Evolutionary conservation across 1,140 invertebrate genomes (phyloP), one percentile per base, ranked within the genome.

Genomic region (Adelges cooleyi): DNA sequence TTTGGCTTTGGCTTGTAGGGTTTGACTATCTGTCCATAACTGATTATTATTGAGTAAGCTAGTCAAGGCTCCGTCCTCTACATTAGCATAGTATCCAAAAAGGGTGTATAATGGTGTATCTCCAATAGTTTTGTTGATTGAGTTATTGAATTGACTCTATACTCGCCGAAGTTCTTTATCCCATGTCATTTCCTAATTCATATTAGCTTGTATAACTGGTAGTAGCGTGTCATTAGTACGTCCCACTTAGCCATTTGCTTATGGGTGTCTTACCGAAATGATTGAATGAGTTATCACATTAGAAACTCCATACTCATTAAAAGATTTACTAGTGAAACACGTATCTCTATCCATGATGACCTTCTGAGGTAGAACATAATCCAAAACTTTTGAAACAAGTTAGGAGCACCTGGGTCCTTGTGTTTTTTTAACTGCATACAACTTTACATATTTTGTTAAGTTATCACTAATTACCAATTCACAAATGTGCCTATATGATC

Each of bases 231-330:
- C 15, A 52, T 66, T 66, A 3, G 52, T 20, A 3, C 65, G 17
- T 33, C 52, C 65, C 1, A 33, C 46, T 18, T 66, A 49, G 4
- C 65, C 65, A 15, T 66, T 66, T 8, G 65, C 20, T 17, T 49
- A 6, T 9, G 49, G 65, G n/a, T 66, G 49, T 9, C 36, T 9
- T 2, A 66, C 65, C 0, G 38, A 20, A n/a, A 23, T 49, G 1
- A 48, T 11, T 2, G 17, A n/a, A 27, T 48, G 48, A 25, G 4
- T 9, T 2, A 66, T 42, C 1, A 48, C 49, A 6, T 13, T 25
- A 6, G 25, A 0, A 1, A 10, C 9, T 5, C 51, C 44, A 18
- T 29, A 66, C 11, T 44, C 27, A 1, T 9, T 3, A 15, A 29
- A 50, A 2, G 8, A 0, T 50, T 50, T 1, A 1, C 17, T 11